A percentile compares a stretch with the other conserved stretches of the same genome.
Conservation (phyloP, 2,888 invertebrate species). For the Eremobia ochroleuca region DNA sequence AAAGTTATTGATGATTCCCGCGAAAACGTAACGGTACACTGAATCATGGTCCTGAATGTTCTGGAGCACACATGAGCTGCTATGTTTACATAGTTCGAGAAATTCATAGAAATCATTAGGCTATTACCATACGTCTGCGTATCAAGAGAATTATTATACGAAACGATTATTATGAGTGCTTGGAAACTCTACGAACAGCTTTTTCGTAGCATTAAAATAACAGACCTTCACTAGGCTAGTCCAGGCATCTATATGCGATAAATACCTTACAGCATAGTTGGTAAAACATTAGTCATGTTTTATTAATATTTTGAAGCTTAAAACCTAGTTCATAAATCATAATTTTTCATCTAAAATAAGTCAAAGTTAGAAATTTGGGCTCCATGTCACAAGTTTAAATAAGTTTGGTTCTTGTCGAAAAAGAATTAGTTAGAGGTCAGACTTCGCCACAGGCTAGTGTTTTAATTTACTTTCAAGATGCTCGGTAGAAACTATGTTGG, state of each 20-base stretch:
- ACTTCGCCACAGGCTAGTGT: background rate
- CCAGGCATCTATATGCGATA: too few species aligned
- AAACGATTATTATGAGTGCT: background rate
- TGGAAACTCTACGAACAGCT: slow-evolving; percentile 2
- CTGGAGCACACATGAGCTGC: background rate
- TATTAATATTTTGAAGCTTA: background rate
- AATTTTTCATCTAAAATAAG: slow-evolving; percentile 1
- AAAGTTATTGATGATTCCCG: slow-evolving; percentile 1
- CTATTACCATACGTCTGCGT: slow-evolving; percentile 3
- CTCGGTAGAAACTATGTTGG: background rate
- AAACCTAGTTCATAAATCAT: slow-evolving; percentile 21
- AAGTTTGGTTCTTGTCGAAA: slow-evolving; percentile 1
- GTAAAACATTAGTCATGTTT: background rate
- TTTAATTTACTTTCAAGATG: background rate
- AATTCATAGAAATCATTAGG: slow-evolving; percentile 3
- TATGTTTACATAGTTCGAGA: background rate
- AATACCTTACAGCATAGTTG: background rate
- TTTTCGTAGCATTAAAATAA: slow-evolving; percentile 23
- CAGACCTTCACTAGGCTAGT: background rate
- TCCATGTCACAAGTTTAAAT: slow-evolving; percentile 1
- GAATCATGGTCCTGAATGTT: background rate
- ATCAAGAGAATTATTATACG: background rate
- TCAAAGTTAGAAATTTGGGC: background rate
- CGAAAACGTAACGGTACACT: slow-evolving; percentile 3
- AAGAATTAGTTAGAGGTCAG: background rate